phyloP scores from a whole-genome alignment of 2,113 vertebrate species.

The Erpornis zantholeuca region DNA sequence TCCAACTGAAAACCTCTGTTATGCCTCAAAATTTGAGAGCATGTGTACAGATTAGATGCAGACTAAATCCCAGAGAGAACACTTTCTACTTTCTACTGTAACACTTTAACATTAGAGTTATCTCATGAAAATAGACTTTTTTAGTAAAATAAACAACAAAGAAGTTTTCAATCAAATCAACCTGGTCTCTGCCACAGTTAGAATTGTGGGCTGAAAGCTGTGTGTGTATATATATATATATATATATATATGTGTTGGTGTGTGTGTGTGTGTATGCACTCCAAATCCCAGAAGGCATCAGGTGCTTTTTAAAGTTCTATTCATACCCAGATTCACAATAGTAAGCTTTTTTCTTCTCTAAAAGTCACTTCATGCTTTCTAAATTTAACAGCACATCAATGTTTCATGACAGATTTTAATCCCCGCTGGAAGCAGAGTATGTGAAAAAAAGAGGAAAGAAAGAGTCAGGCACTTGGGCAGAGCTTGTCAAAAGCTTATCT shows the following conservation, averaged over 20 bases:
- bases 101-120: background rate
- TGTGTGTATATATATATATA: no score
- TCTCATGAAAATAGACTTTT: background rate
- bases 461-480: background rate
- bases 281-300: background rate
- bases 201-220: background rate
- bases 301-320: background rate
- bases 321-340: background rate
- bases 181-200: background rate
- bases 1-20: background rate
- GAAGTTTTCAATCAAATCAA: background rate
- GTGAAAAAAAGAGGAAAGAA: background rate
- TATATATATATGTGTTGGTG: background rate
- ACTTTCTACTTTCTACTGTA: background rate
- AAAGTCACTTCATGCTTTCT: slow-evolving; percentile 3
- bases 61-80: background rate
- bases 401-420: slow-evolving; percentile 37
- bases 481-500: slow-evolving; percentile 52
- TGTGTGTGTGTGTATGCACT: fast-evolving
- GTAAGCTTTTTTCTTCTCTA: background rate
- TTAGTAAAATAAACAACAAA: background rate
- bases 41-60: background rate
- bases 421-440: background rate
- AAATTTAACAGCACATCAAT: slow-evolving; percentile 40
- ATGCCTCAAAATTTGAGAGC: background rate